These are phyloP conservation scores for Sericinus montela DNA, from an alignment of 2,888 invertebrate genomes.

Conservation along the genomic window DNA sequence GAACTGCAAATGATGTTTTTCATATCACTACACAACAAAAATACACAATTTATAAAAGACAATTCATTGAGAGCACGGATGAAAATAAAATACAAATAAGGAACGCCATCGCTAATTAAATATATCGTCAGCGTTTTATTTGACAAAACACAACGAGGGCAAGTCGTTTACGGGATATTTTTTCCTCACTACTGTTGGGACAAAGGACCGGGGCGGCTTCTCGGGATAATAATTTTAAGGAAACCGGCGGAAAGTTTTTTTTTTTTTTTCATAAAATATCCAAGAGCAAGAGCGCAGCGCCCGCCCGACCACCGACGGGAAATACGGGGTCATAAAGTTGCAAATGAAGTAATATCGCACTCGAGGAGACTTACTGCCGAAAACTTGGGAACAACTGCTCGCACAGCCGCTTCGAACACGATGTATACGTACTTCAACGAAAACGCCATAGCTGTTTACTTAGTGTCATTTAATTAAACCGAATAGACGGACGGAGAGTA, in stretches of 20 bases:
- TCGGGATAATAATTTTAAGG: conserved; percentile 57
- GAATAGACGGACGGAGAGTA: conserved; percentile 48
- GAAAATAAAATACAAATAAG: conserved; percentile 28
- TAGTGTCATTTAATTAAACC: conserved; percentile 67
- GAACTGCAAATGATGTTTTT: too few species aligned
- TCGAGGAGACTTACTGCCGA: conserved; percentile 54
- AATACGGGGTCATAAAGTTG: conserved; percentile 64
- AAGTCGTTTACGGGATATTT: conserved; percentile 39
- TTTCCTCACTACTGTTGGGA: conserved; percentile 38
- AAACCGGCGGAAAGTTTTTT: conserved; percentile 43
- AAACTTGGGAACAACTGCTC: conserved; percentile 35
- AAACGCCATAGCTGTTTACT: conserved; percentile 48
- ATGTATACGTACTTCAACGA: conserved; percentile 16
- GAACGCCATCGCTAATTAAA: conserved; percentile 37
- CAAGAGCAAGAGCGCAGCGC: conserved; percentile 23
- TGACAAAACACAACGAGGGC: conserved; percentile 38
- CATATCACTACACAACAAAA: background rate
- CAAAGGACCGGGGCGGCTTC: conserved; percentile 42
- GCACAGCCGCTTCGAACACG: conserved; percentile 35
- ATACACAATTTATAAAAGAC: conserved; percentile 7
- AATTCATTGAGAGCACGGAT: conserved; percentile 32
- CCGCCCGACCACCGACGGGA: conserved; percentile 47
- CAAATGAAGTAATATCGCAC: conserved; percentile 70
- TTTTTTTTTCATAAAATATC: conserved; percentile 57
- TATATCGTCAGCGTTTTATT: conserved; percentile 37